These are phyloP conservation scores for Platyrinchus mystaceus DNA, from an alignment of 2,797 vertebrate genomes.

Conservation along the genomic window DNA sequence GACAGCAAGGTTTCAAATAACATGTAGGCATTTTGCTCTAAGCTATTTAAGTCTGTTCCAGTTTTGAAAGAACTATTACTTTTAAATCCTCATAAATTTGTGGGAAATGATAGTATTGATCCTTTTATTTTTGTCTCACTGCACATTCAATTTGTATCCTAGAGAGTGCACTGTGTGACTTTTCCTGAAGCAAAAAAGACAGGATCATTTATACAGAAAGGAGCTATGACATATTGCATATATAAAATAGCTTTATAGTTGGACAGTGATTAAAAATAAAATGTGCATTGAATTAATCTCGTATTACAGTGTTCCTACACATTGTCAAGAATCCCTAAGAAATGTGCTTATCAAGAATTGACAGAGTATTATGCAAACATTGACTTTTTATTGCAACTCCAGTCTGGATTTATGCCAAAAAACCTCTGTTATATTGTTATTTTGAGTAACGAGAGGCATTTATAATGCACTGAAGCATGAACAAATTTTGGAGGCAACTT, in stretches of 20 bases:
- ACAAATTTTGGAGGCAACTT: neutral
- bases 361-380: slow-evolving; percentile 28
- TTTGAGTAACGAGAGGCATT: slow-evolving; percentile 27
- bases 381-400: slow-evolving; percentile 30
- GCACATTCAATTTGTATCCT: slow-evolving; percentile 44
- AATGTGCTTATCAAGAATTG: slow-evolving; percentile 27
- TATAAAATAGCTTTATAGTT: neutral
- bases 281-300: neutral
- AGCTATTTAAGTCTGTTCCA: slow-evolving; percentile 4
- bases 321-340: slow-evolving; percentile 8
- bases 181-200: slow-evolving; percentile 15
- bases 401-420: slow-evolving; percentile 23
- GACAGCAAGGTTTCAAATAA: slow-evolving; percentile 33
- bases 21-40: slow-evolving; percentile 5
- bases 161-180: slow-evolving; percentile 18
- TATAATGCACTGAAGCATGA: neutral
- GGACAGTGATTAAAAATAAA: slow-evolving; percentile 42
- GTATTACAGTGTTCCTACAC: neutral
- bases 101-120: slow-evolving; percentile 45
- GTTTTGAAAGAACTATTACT: slow-evolving; percentile 46
- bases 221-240: neutral
- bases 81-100: slow-evolving; percentile 50
- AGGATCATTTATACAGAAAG: neutral
- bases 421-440: neutral
- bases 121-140: slow-evolving; percentile 35